Percentiles rank a stretch among this genome's conserved stretches.
phyloP scores from a whole-genome alignment of 2,797 vertebrate species.

The Pipistrellus pipistrellus region DNA sequence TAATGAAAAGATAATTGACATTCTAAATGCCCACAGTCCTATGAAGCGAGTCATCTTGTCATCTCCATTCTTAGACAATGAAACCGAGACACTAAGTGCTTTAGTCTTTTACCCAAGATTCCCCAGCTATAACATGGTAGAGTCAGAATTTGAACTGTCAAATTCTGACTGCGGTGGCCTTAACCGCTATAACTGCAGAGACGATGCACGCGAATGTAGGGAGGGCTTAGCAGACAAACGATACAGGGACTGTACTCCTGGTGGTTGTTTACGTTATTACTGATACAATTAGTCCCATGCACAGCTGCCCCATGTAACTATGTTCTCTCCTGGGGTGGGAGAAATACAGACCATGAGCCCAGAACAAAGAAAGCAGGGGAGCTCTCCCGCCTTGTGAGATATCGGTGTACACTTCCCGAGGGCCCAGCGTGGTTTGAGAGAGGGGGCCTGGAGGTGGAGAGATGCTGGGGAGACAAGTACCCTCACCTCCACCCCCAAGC shows the following conservation, averaged over 20 bases:
- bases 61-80: not conserved
- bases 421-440: not conserved
- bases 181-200: not conserved
- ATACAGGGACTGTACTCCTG: not conserved
- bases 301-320: not conserved
- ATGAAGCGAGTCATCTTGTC: not conserved
- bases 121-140: not conserved
- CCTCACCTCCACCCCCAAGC: conserved; percentile 14
- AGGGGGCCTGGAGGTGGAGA: fast-evolving
- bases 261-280: not conserved
- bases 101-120: not conserved
- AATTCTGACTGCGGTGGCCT: fast-evolving
- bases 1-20: not conserved
- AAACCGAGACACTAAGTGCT: not conserved
- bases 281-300: fast-evolving
- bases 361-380: conserved; percentile 49
- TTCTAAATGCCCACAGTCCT: not conserved
- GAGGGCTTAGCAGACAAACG: not conserved
- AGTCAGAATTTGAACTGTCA: not conserved
- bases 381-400: not conserved
- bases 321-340: not conserved
- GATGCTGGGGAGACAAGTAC: not conserved
- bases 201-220: fast-evolving
- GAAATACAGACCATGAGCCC: not conserved
- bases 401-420: not conserved